Evolutionary conservation across 2,113 vertebrate genomes (phyloP).

Genomic region (Dasyurus viverrinus): DNA sequence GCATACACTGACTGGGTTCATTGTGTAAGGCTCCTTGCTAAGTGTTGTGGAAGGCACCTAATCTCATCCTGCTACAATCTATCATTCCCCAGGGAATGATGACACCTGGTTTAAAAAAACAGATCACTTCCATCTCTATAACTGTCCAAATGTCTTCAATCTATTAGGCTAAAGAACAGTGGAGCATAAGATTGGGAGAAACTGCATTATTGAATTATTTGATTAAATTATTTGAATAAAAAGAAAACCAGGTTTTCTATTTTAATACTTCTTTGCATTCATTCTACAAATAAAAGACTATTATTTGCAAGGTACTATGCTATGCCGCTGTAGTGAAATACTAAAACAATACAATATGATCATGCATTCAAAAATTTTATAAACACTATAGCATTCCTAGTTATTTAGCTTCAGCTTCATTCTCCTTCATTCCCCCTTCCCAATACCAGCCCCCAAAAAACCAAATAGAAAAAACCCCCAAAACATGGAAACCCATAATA

Average conservation of each 20-base stretch:
- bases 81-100: not conserved
- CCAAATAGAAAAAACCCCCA: not conserved
- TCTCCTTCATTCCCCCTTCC: not conserved
- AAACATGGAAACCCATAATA: slow-evolving; percentile 33
- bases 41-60: not conserved
- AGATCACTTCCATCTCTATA: not conserved
- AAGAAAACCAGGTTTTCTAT: not conserved
- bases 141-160: not conserved
- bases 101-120: not conserved
- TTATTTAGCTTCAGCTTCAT: slow-evolving; percentile 14
- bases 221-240: not conserved
- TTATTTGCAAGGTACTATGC: not conserved
- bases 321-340: not conserved
- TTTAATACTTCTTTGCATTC: not conserved
- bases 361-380: slow-evolving; percentile 2
- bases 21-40: not conserved
- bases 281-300: not conserved
- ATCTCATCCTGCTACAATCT: not conserved
- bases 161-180: not conserved
- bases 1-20: not conserved
- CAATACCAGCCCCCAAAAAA: not conserved
- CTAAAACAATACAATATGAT: slow-evolving; percentile 20
- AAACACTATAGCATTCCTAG: not conserved
- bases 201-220: not conserved
- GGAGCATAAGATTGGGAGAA: not conserved